Conservation (phyloP, 2,888 invertebrate genomes). For the Crepidodera aurea region DNA sequence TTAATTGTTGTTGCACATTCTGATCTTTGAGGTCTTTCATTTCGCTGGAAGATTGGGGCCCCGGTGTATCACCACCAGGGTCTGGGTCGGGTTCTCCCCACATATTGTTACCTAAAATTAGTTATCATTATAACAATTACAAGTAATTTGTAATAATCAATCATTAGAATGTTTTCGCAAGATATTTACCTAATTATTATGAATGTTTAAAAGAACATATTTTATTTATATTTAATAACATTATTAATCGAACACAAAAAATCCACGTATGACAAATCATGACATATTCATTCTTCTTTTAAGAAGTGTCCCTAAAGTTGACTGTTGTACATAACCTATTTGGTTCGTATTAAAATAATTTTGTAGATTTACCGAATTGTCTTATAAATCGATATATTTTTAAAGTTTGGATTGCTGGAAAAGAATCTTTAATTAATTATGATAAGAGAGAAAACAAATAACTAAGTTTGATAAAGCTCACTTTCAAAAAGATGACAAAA, state of each 20-base stretch:
- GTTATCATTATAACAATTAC: too few species aligned
- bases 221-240: constrained; percentile 13
- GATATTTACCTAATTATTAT: constrained; percentile 13
- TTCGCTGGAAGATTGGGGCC: constrained; percentile 47
- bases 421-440: too few species aligned
- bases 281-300: constrained; percentile 2
- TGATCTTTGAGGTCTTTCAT: constrained; percentile 57
- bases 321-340: too few species aligned
- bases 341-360: too few species aligned
- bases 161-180: background rate
- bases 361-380: too few species aligned
- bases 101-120: constrained; percentile 49
- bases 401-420: too few species aligned
- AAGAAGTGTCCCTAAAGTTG: too few species aligned
- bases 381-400: too few species aligned
- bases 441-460: too few species aligned
- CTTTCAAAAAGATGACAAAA: too few species aligned
- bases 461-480: too few species aligned
- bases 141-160: too few species aligned
- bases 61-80: constrained; percentile 45
- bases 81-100: constrained; percentile 56
- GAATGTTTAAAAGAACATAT: background rate
- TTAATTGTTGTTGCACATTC: constrained; percentile 58
- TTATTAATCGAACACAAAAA: constrained; percentile 18
- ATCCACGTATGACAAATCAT: constrained; percentile 22